phyloP scores from a whole-genome alignment of 1,140 invertebrate genomes.

The Drosophila truncata region DNA sequence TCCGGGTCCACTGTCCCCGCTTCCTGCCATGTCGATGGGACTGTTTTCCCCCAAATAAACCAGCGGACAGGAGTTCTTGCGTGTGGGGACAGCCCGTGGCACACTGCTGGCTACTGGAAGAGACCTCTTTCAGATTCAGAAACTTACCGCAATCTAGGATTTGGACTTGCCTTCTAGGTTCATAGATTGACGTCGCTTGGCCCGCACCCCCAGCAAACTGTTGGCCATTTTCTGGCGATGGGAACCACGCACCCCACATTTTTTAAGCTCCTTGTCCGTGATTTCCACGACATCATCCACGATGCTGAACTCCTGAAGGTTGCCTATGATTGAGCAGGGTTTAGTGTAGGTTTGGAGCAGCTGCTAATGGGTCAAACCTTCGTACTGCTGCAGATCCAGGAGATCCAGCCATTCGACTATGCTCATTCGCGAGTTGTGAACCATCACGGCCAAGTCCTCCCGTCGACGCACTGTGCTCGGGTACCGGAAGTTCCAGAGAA shows the following conservation, averaged over 20 bases:
- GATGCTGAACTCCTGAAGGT: conserved; percentile 86
- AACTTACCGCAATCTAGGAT: not conserved
- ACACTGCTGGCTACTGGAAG: conserved; percentile 36
- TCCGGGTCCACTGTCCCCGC: conserved; percentile 37
- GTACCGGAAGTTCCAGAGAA: conserved; percentile 84
- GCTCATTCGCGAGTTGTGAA: conserved; percentile 73
- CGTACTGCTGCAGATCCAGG: conserved; percentile 78
- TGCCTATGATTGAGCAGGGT: conserved; percentile 21
- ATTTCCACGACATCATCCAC: conserved; percentile 88
- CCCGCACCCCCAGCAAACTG: conserved; percentile 88
- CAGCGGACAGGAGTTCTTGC: conserved; percentile 74
- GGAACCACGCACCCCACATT: conserved; percentile 88
- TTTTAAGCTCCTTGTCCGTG: conserved; percentile 87
- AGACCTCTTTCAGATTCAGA: not conserved
- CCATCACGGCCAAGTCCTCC: conserved; percentile 71
- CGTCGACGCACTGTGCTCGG: conserved; percentile 54
- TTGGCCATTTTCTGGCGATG: conserved; percentile 88
- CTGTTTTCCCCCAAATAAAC: conserved; percentile 56
- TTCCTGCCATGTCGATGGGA: conserved; percentile 36
- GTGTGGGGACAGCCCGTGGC: conserved; percentile 41
- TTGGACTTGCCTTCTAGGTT: conserved; percentile 69
- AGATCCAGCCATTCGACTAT: conserved; percentile 74
- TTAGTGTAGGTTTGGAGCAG: not conserved
- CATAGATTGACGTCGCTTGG: conserved; percentile 85
- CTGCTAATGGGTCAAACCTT: conserved; percentile 40